Base-by-base conservation (phyloP, 2,888 invertebrate species). In the Branchellion lobata region DNA sequence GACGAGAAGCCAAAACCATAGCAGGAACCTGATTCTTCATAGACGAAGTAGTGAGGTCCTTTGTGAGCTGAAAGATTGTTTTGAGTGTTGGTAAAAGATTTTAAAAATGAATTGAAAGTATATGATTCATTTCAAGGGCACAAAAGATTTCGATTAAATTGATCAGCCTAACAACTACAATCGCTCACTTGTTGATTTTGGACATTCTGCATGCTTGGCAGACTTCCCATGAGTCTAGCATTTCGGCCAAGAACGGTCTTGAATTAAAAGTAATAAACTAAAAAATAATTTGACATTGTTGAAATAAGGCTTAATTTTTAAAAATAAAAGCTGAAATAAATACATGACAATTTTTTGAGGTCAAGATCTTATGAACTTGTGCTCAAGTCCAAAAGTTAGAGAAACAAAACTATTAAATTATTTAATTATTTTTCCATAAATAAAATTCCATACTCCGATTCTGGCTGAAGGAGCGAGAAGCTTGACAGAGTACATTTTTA, bases 1-100 rank as follows among this genome's bases (percentile, higher is more conserved):
- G 83, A 80, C 87, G 73, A 24, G 76, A 76, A 24, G 51, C 47
- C n/a, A 53, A 21, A 53, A 76, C 57, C 31, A 76, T 53, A 27
- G 76, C 76, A 18, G 76, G 76, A 11, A 74, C 51, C 27, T 53
- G 61, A 27, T 40, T 24, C n/a, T 47, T 51, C 24, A 29, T n/a
- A 31, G n/a, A 11, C 21, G 24, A 24, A 14, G 18, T 18, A 47
- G 8, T 18, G 3, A 57, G 14, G 24, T 57, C 61, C 21, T 57
- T 57, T 57, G 61, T 57, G 21, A 24, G 61, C 61, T 57, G n/a
- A 5, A 24, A 5, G 61, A 14, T n/a, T n/a, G n/a, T n/a, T n/a
- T n/a, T n/a, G n/a, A n/a, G n/a, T n/a, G n/a, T n/a, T n/a, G n/a
- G n/a, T n/a, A n/a, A n/a, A n/a, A n/a, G n/a, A n/a, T n/a, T n/a